A percentile compares a stretch with the other conserved stretches of the same genome.
These are phyloP conservation scores for Mormyrops boulengeri DNA, from an alignment of 2,797 vertebrate genomes.

Conservation along the genomic window DNA sequence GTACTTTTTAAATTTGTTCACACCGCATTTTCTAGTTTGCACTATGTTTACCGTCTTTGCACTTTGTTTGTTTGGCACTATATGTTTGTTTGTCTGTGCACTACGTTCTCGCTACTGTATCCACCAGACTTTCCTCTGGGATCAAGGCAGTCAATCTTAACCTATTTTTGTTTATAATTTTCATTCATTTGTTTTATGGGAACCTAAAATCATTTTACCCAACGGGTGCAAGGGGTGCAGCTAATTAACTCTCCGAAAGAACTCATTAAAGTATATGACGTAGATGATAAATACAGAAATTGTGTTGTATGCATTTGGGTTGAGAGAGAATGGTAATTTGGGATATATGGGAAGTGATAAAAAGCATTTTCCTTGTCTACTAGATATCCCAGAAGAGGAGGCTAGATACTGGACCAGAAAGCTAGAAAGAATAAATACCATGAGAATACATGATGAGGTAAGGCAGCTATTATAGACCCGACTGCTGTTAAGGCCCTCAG, in stretches of 20 bases:
- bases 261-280: neutral
- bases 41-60: neutral
- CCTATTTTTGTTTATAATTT: neutral
- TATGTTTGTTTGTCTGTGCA: neutral
- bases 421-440: constrained; percentile 80
- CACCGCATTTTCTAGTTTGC: neutral
- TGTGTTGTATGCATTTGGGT: neutral
- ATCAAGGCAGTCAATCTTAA: neutral
- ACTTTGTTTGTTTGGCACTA: neutral
- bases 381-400: constrained; percentile 70
- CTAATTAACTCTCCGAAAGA: neutral
- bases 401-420: constrained; percentile 93
- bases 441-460: constrained; percentile 78
- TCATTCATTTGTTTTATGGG: neutral
- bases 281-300: neutral
- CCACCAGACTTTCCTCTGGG: neutral
- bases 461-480: neutral
- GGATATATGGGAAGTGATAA: neutral
- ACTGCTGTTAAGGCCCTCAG: neutral
- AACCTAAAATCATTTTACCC: neutral
- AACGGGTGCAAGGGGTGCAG: neutral
- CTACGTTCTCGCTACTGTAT: neutral
- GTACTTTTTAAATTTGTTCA: neutral
- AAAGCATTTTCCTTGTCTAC: neutral
- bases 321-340: neutral